A percentile compares a stretch with the other conserved stretches of the same genome.
Conservation (phyloP, 2,797 vertebrate genomes). For the Argyrosomus regius region DNA sequence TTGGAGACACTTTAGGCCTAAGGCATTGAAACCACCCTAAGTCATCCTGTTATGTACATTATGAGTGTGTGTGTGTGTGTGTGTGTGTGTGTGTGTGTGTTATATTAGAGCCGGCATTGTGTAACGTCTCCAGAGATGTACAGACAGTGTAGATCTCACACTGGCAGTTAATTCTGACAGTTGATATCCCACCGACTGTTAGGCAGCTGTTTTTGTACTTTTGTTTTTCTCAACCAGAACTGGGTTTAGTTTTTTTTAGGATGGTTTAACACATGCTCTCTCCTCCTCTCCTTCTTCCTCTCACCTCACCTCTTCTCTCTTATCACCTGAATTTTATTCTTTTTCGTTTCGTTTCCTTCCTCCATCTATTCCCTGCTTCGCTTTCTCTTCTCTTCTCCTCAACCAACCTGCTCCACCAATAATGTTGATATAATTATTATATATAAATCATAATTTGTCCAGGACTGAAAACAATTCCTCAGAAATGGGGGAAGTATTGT, state of each 20-base stretch:
- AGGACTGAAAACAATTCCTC: slow-evolving; percentile 18
- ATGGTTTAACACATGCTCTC: slow-evolving; percentile 31
- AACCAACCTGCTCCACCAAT: slow-evolving; percentile 3
- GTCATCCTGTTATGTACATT: slow-evolving; percentile 39
- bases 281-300: background rate
- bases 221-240: slow-evolving; percentile 69
- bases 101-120: slow-evolving; percentile 56
- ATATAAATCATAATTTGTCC: slow-evolving; percentile 42
- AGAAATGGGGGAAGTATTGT: slow-evolving; percentile 25
- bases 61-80: slow-evolving; percentile 20
- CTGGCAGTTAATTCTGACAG: slow-evolving; percentile 82
- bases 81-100: slow-evolving; percentile 36
- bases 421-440: slow-evolving; percentile 23
- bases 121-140: slow-evolving; percentile 78
- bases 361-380: background rate
- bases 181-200: slow-evolving; percentile 78
- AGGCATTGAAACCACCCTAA: slow-evolving; percentile 50
- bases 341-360: background rate
- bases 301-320: slow-evolving; percentile 1
- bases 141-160: slow-evolving; percentile 65
- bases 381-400: background rate
- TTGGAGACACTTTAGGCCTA: slow-evolving; percentile 43
- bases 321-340: slow-evolving; percentile 6
- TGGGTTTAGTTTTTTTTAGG: slow-evolving; percentile 27
- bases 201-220: slow-evolving; percentile 75